Base-by-base conservation (phyloP, 2,797 vertebrate species). In the Muraenolepis orangiensis region DNA sequence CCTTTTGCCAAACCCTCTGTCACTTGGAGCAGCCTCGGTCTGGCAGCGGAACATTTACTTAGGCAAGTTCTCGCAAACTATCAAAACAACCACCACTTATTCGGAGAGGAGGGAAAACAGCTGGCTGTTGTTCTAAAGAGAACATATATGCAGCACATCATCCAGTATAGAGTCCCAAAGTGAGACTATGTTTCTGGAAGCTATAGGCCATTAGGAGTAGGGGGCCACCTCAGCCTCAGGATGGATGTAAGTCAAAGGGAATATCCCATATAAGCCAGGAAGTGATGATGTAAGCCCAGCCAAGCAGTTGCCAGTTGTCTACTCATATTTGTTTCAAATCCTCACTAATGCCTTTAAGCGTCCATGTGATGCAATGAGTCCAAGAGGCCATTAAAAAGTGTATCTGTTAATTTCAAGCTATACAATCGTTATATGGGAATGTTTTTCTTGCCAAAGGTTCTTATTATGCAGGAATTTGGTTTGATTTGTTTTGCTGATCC, bases 251-350 rank as follows among this genome's bases (percentile, higher is more conserved):
- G 70, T 76, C 28, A 46, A 7, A 42, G 36, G 18, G 13, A 40
- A 14, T 20, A 13, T 38, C 72, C 61, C 67, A 76, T 69, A 20
- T 73, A 76, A 81, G 73, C 71, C 70, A 78, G 30, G 67, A 64
- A 64, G 57, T 64, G 32, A 80, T 72, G 57, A 64, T 64, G 57
- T 64, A 64, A 64, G n/a, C 57, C 23, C 23, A 6, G 57, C 23
- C n/a, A n/a, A 64, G 57, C n/a, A 12, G 57, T 64, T 57, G 51
- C 51, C 20, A 23, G 51, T 57, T 57, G 57, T 26, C 57, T 12
- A 26, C n/a, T 64, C 57, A 64, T 64, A 3, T 64, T 64, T 64
- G 23, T 26, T 26, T 30, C 30, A 69, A 69, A 31, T 69, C 18
- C 67, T 26, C 57, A 64, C 57, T 64, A 64, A 64, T 64, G 57